A percentile compares a stretch with the other conserved stretches of the same genome.
These are phyloP conservation scores for Tenrec ecaudatus DNA, from an alignment of 2,113 vertebrate species.

Conservation along the genomic window DNA sequence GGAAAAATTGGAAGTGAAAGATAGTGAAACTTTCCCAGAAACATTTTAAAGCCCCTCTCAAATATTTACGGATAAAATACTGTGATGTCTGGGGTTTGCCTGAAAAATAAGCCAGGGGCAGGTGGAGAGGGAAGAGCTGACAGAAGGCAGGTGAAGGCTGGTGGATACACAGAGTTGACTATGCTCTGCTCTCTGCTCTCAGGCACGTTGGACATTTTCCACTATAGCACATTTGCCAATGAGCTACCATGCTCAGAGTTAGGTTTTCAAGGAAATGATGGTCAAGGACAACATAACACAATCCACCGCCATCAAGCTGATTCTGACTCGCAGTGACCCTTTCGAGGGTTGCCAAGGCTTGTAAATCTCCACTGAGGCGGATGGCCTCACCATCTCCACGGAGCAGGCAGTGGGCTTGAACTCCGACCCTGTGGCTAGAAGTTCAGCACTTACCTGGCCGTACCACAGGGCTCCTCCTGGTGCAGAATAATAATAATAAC, in stretches of 20 bases:
- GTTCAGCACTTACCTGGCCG: too few relatives aligned
- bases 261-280: slow-evolving; percentile 35
- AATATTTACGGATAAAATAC: not conserved
- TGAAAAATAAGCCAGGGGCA: not conserved
- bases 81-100: not conserved
- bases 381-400: too few relatives aligned
- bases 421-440: too few relatives aligned
- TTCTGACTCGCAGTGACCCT: too few relatives aligned
- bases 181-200: not conserved
- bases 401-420: too few relatives aligned
- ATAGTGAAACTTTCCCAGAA: too few relatives aligned
- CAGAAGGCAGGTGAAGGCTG: not conserved
- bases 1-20: not conserved
- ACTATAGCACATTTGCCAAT: not conserved
- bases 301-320: too few relatives aligned
- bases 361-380: too few relatives aligned
- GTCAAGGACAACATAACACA: not conserved
- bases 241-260: not conserved
- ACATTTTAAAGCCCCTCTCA: too few relatives aligned
- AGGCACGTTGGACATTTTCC: not conserved
- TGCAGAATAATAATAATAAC: too few relatives aligned
- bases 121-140: not conserved
- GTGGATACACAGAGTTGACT: not conserved
- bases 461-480: too few relatives aligned
- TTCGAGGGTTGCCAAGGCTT: too few relatives aligned